Base-by-base conservation (phyloP, 2,888 invertebrate genomes). In the Bombyx huttoni region DNA sequence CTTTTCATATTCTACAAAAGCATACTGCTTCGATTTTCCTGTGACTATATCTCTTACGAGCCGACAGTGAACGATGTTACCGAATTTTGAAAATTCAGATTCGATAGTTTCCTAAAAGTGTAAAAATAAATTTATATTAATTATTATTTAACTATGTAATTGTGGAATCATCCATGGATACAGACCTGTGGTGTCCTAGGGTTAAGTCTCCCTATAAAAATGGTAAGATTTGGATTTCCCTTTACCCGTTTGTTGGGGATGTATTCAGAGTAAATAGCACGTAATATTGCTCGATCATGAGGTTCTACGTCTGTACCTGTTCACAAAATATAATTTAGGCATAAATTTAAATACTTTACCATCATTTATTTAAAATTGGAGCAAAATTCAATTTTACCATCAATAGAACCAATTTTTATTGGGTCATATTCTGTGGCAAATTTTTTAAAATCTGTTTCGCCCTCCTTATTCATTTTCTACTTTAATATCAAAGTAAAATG, bases 371-470 rank as follows among this genome's bases (percentile, higher is more conserved):
- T 24, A 24, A 3, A 24, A 24, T 24, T 24, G 24, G 24, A 24
- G 24, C 12, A 47, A 40, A 13, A 49, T 9, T 9, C 34, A 50
- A 46, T 63, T 70, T 63, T 62, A 65, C 96, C 94, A 82, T 97
- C 96, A 49, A 96, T 96, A 53, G 96, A 96, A 8, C 95, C 96
- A 54, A 94, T 92, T 83, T 93, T 92, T 51, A 96, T 84, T 0
- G 96, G 95, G 75, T 96, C 92, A 68, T 96, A 96, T 64, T 90
- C 91, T 7, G 65, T 68, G 8, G 79, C 86, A 60, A 75, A 80
- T 63, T 73, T 78, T 50, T 65, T 66, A 56, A 75, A 86, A 34
- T 67, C 63, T 45, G 47, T 53, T 35, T 71, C 62, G 33, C 74
- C 66, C 3, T 8, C 12, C 40, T 40, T 40, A 2, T 2, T 12